Evolutionary conservation across 2,888 invertebrate genomes (phyloP).

Genomic region (Clanis bilineata): DNA sequence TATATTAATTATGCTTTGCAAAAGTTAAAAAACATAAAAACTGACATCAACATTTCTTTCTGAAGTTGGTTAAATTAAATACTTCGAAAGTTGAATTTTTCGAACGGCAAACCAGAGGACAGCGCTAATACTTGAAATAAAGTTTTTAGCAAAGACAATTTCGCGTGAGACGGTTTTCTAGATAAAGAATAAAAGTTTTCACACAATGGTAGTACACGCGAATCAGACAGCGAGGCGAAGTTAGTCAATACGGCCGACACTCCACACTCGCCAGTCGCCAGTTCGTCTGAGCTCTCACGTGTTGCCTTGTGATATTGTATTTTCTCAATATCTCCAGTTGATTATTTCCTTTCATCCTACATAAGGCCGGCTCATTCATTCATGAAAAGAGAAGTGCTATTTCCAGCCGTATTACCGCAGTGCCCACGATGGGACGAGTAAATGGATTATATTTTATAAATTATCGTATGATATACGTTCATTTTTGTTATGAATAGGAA

Average conservation of each 20-base stretch:
- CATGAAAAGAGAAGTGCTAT: constrained; percentile 11
- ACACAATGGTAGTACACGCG: not conserved
- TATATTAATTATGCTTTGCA: too few species aligned
- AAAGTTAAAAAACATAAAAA: too few species aligned
- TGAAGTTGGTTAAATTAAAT: too few species aligned
- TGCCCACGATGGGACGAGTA: constrained; percentile 14
- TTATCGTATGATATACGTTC: constrained; percentile 13
- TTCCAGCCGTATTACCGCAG: not conserved
- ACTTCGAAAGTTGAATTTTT: not conserved
- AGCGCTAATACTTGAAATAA: not conserved
- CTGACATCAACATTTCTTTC: too few species aligned
- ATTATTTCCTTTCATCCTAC: constrained; percentile 1
- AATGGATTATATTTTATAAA: constrained; percentile 11
- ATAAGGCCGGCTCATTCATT: constrained; percentile 7
- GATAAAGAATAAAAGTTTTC: constrained; percentile 9
- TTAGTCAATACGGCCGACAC: not conserved
- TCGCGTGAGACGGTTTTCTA: not conserved
- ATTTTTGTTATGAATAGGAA: constrained; percentile 20
- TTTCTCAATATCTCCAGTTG: not conserved
- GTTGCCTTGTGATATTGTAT: not conserved
- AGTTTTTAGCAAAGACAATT: not conserved
- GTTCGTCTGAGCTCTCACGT: not conserved
- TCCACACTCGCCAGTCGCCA: too few species aligned
- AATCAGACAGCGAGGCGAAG: not conserved
- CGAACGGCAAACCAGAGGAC: not conserved